A percentile compares a stretch with the other conserved stretches of the same genome.
These are phyloP conservation scores for Uromys caudimaculatus DNA, from an alignment of 2,797 vertebrate genomes.

Conservation along the genomic window DNA sequence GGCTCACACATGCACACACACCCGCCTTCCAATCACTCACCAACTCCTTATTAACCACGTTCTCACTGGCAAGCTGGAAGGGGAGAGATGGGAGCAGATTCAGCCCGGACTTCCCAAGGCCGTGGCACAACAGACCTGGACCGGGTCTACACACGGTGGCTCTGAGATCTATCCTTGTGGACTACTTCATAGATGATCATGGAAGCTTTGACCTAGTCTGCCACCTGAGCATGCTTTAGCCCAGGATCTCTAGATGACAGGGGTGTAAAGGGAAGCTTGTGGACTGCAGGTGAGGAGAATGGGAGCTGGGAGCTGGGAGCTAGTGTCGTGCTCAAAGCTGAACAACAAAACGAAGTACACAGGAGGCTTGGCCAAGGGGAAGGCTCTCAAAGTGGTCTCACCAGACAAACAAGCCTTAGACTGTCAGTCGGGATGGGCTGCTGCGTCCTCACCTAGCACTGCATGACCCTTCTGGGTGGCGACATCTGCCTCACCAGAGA, in stretches of 20 bases:
- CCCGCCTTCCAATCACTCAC: background rate
- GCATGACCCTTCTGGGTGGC: background rate
- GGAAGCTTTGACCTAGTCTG: background rate
- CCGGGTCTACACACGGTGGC: background rate
- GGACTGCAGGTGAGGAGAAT: too few species aligned
- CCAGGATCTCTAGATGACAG: background rate
- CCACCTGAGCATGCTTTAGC: background rate
- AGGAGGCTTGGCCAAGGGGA: background rate
- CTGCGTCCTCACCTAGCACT: accelerated
- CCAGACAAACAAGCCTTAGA: background rate
- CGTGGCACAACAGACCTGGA: too few species aligned
- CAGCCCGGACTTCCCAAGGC: background rate
- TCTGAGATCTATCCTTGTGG: background rate
- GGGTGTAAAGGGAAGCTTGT: background rate
- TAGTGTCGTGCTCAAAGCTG: background rate
- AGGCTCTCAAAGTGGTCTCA: background rate
- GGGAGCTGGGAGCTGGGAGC: too few species aligned
- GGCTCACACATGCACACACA: background rate
- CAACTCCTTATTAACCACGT: background rate
- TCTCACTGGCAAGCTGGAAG: background rate
- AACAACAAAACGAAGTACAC: background rate
- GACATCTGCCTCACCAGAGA: background rate
- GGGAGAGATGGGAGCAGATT: background rate
- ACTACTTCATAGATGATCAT: background rate
- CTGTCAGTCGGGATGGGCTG: background rate